Percentiles rank a stretch among this genome's conserved stretches.
Conservation (phyloP, 2,888 invertebrate genomes). For the Lutraria lutraria region DNA sequence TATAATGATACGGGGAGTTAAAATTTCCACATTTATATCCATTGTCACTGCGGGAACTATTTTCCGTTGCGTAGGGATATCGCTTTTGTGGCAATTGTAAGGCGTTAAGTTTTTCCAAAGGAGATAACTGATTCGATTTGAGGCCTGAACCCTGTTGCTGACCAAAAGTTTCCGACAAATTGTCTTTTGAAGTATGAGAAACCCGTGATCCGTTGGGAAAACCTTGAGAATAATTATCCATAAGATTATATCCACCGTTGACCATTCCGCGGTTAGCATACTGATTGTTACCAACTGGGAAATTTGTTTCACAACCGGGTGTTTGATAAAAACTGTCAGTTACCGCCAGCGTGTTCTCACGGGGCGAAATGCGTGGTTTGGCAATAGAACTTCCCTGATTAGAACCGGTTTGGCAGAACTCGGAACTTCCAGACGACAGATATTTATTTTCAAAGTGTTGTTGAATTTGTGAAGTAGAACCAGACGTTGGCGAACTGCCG, state of each 20-base stretch:
- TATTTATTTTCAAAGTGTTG: slow-evolving; percentile 36
- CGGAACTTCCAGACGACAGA: slow-evolving; percentile 33
- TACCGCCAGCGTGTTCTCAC: slow-evolving; percentile 55
- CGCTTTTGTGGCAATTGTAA: slow-evolving; percentile 64
- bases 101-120: slow-evolving; percentile 64
- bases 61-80: slow-evolving; percentile 61
- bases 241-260: slow-evolving; percentile 60
- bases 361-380: slow-evolving; percentile 67
- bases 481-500: slow-evolving; percentile 26
- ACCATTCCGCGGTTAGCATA: slow-evolving; percentile 55
- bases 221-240: slow-evolving; percentile 64
- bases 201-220: slow-evolving; percentile 61
- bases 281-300: slow-evolving; percentile 62
- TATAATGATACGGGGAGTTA: slow-evolving; percentile 68
- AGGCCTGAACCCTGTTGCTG: slow-evolving; percentile 65
- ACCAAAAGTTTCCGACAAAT: slow-evolving; percentile 66
- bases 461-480: slow-evolving; percentile 31
- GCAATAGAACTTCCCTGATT: slow-evolving; percentile 60
- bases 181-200: slow-evolving; percentile 66
- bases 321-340: slow-evolving; percentile 68
- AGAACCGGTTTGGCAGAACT: slow-evolving; percentile 54
- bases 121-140: slow-evolving; percentile 68
- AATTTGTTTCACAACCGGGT: slow-evolving; percentile 59
- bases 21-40: slow-evolving; percentile 69
- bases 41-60: slow-evolving; percentile 59